A percentile compares a stretch with the other conserved stretches of the same genome.
phyloP scores from a whole-genome alignment of 2,797 vertebrate species.

The Rhynchonycteris naso region DNA sequence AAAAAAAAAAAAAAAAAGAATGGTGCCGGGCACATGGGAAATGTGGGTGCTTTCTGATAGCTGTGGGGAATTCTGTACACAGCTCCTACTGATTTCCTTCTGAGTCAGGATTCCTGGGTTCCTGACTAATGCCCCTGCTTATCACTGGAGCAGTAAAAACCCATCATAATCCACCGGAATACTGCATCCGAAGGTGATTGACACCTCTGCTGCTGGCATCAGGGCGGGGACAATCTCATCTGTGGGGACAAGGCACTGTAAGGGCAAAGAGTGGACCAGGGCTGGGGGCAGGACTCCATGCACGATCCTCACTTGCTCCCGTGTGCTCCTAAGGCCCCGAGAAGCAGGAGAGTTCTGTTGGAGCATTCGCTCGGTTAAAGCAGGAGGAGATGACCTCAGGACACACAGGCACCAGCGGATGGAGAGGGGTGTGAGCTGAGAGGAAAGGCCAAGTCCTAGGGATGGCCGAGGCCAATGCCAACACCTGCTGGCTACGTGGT shows the following conservation, averaged over 20 bases:
- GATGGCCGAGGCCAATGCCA: background rate
- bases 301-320: background rate
- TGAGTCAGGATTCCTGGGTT: background rate
- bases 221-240: background rate
- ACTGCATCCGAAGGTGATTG: constrained; percentile 6
- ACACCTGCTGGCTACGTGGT: background rate
- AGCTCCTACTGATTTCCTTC: constrained; percentile 6
- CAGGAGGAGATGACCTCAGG: background rate
- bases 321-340: background rate
- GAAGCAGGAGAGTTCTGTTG: background rate
- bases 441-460: background rate
- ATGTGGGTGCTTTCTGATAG: background rate
- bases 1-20: background rate
- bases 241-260: background rate
- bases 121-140: background rate
- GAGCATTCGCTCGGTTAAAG: background rate
- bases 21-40: background rate
- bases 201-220: background rate
- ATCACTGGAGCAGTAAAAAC: constrained; percentile 56
- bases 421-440: background rate
- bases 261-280: background rate
- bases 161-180: background rate
- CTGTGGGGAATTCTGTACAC: background rate
- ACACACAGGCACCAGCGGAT: background rate
- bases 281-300: background rate